Conservation (phyloP, 2,888 invertebrate genomes). For the Panopea generosa region DNA sequence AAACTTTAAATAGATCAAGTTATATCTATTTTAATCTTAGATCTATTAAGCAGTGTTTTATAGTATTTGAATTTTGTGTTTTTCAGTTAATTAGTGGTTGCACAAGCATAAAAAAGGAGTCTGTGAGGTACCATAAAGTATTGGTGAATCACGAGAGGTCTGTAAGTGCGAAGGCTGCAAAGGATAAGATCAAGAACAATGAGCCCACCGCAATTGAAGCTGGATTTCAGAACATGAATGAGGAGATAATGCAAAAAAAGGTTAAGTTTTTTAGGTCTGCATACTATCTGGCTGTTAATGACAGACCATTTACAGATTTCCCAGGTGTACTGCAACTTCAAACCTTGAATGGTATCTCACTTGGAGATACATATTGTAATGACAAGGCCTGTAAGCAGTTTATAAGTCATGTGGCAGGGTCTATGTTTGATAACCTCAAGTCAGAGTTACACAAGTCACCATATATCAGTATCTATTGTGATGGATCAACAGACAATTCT, state of each 20-base stretch:
- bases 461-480: conserved; percentile 36
- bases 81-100: no score
- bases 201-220: no score
- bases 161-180: no score
- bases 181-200: no score
- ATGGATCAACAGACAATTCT: conserved; percentile 33
- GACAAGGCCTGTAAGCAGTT: neutral
- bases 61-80: no score
- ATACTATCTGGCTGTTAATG: neutral
- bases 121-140: no score
- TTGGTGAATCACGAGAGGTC: no score
- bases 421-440: conserved; percentile 2
- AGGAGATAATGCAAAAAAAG: neutral
- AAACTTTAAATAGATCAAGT: no score
- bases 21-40: no score
- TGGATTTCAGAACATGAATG: no score
- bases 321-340: neutral
- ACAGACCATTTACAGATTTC: neutral
- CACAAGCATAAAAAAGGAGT: no score
- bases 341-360: neutral
- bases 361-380: conserved; percentile 2
- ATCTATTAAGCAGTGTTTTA: no score
- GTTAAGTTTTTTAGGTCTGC: neutral
- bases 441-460: neutral
- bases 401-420: conserved; percentile 4